Evolutionary conservation across 2,113 vertebrate species (phyloP).

Genomic region (Plecotus auritus): DNA sequence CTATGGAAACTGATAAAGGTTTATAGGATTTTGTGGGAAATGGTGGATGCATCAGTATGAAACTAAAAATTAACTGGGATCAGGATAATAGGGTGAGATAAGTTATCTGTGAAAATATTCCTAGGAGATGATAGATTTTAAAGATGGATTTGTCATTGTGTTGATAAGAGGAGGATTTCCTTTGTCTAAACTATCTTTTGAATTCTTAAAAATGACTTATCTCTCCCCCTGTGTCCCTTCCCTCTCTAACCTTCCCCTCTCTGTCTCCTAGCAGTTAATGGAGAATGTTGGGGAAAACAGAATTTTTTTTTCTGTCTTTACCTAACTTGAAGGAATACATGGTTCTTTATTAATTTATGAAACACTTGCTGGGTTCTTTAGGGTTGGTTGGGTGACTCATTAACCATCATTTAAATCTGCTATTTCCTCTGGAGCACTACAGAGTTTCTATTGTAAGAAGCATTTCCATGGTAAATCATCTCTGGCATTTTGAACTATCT

Average conservation of each 20-base stretch:
- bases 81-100: neutral
- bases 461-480: neutral
- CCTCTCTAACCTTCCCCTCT: accelerated
- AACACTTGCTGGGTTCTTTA: neutral
- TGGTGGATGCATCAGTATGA: neutral
- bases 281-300: neutral
- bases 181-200: neutral
- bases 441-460: neutral
- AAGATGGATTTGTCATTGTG: neutral
- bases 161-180: neutral
- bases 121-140: neutral
- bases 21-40: neutral
- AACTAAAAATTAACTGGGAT: neutral
- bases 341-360: neutral
- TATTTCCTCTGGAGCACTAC: neutral
- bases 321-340: neutral
- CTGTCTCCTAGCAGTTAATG: neutral
- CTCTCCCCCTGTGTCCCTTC: neutral
- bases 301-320: neutral
- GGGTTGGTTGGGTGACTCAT: neutral
- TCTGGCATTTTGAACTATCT: neutral
- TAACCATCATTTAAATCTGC: neutral
- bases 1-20: neutral
- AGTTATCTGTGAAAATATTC: neutral
- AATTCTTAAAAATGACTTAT: neutral